phyloP scores from a whole-genome alignment of 1,140 invertebrate genomes.

The Drosophila prosaltans region DNA sequence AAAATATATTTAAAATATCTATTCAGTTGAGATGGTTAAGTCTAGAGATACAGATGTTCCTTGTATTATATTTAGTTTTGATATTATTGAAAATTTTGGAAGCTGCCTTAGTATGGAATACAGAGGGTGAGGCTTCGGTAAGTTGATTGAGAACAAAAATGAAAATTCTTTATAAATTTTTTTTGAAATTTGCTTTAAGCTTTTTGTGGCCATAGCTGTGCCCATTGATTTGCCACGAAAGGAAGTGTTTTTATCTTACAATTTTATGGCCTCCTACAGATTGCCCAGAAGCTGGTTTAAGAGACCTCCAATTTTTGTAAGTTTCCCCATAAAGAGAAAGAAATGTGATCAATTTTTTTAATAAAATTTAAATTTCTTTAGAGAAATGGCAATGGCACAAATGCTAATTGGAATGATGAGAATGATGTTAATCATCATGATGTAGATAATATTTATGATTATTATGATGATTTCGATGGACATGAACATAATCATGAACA shows the following conservation, averaged over 20 bases:
- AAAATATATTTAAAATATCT: no score
- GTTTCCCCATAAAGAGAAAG: background rate
- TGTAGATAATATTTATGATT: background rate
- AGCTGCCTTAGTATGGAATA: conserved; percentile 55
- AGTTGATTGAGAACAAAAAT: background rate
- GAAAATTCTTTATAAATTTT: background rate
- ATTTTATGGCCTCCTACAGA: conserved; percentile 88
- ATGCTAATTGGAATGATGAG: conserved; percentile 9
- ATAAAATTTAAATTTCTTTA: background rate
- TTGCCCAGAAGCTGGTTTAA: conserved; percentile 74
- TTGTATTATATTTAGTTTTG: conserved; percentile 15
- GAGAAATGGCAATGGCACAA: conserved; percentile 41
- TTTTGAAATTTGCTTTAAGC: conserved; percentile 26
- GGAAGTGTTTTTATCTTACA: conserved; percentile 89
- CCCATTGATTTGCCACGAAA: conserved; percentile 87
- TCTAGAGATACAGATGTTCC: conserved; percentile 24
- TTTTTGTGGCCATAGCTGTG: conserved; percentile 88
- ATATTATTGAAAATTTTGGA: background rate
- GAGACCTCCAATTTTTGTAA: conserved; percentile 50
- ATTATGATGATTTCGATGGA: conserved; percentile 47
- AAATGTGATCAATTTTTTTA: no score
- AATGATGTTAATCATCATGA: conserved; percentile 23
- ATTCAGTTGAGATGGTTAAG: conserved; percentile 22
- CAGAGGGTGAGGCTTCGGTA: conserved; percentile 47
- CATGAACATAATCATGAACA: conserved; percentile 46